Percentiles rank a stretch among this genome's conserved stretches.
phyloP scores from a whole-genome alignment of 1,140 invertebrate genomes.

The Tetraneura akinire region DNA sequence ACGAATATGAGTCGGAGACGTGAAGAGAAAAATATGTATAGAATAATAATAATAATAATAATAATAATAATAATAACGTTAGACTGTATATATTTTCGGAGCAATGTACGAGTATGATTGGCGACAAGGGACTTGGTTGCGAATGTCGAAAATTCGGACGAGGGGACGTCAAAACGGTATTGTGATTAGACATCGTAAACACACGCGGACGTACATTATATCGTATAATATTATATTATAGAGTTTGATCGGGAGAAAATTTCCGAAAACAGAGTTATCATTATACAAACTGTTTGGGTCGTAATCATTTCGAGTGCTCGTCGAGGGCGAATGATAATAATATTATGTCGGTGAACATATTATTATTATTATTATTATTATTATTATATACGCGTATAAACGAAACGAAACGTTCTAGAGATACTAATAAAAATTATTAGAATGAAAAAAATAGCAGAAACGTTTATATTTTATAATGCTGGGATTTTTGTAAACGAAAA shows the following conservation, averaged over 20 bases:
- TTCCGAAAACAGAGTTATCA: conserved; percentile 15
- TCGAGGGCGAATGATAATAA: not conserved
- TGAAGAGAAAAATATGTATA: not conserved
- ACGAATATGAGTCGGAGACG: not conserved
- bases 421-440: too few relatives aligned
- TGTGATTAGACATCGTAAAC: conserved; percentile 25
- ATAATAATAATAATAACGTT: conserved; percentile 18
- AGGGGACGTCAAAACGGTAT: not conserved
- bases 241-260: not conserved
- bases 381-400: too few relatives aligned
- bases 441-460: too few relatives aligned
- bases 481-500: too few relatives aligned
- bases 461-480: too few relatives aligned
- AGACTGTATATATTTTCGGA: not conserved
- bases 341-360: too few relatives aligned
- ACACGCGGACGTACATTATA: not conserved
- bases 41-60: conserved; percentile 1
- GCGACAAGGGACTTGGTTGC: not conserved
- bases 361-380: too few relatives aligned
- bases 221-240: too few relatives aligned
- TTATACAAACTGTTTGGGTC: not conserved
- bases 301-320: conserved; percentile 2
- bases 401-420: not conserved
- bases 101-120: not conserved
- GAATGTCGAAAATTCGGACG: not conserved